These are phyloP conservation scores for Pteria penguin DNA, from an alignment of 2,888 invertebrate species.

Conservation along the genomic window DNA sequence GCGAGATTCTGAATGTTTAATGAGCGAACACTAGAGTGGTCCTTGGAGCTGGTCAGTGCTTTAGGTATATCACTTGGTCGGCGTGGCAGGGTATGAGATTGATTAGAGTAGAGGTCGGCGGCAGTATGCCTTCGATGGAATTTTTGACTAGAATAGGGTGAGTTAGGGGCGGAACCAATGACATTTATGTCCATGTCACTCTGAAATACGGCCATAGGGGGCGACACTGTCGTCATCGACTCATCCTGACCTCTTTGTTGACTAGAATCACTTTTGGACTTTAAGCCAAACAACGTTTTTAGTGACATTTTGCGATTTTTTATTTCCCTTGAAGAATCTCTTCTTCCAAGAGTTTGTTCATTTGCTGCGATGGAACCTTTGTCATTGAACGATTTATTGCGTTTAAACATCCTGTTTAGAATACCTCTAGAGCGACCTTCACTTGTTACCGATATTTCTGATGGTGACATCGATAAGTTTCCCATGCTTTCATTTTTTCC, in stretches of 20 bases:
- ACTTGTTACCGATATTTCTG: slow-evolving; percentile 19
- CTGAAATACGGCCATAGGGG: slow-evolving; percentile 59
- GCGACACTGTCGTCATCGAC: slow-evolving; percentile 42
- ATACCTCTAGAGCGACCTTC: slow-evolving; percentile 56
- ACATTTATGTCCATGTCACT: slow-evolving; percentile 56
- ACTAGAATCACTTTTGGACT: slow-evolving; percentile 48
- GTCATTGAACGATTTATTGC: slow-evolving; percentile 55
- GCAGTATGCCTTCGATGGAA: slow-evolving; percentile 59
- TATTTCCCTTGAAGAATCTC: slow-evolving; percentile 46
- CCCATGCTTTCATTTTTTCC: slow-evolving; percentile 24
- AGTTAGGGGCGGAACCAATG: slow-evolving; percentile 57
- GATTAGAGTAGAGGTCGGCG: slow-evolving; percentile 50
- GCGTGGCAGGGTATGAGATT: slow-evolving; percentile 30
- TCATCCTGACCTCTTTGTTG: slow-evolving; percentile 38
- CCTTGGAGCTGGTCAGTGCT: slow-evolving; percentile 31
- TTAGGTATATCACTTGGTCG: slow-evolving; percentile 25
- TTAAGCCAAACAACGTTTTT: slow-evolving; percentile 58
- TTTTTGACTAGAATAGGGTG: slow-evolving; percentile 53
- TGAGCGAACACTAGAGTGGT: slow-evolving; percentile 51
- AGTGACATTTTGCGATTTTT: slow-evolving; percentile 57
- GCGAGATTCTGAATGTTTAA: slow-evolving; percentile 39
- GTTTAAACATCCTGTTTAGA: slow-evolving; percentile 62
- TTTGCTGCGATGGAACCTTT: slow-evolving; percentile 31
- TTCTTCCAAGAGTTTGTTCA: slow-evolving; percentile 14
- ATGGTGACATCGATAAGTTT: slow-evolving; percentile 24